These are phyloP conservation scores for Ophiothrix spiculata DNA, from an alignment of 35 echinoderm and acorn worm genomes.

Conservation along the genomic window DNA sequence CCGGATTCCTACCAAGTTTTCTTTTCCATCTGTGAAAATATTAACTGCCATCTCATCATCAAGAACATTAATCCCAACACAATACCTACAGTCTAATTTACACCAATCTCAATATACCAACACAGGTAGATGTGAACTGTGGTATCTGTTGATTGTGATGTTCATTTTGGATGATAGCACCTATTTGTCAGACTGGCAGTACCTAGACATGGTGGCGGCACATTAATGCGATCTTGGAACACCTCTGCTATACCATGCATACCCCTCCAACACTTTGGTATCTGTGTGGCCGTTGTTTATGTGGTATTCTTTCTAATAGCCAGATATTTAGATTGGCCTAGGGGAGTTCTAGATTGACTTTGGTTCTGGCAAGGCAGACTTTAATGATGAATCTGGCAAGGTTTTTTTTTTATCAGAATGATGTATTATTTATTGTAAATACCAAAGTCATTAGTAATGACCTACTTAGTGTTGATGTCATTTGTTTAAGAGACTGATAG, in stretches of 20 bases:
- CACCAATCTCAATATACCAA: background rate
- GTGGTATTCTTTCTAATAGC: background rate
- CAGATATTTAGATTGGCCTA: background rate
- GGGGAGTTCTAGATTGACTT: too few species aligned
- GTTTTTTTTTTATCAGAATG: too few species aligned
- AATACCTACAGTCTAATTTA: background rate
- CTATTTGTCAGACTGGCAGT: background rate
- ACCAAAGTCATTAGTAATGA: too few species aligned
- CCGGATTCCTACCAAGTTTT: background rate
- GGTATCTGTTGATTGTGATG: background rate
- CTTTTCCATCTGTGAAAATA: background rate
- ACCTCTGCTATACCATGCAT: background rate
- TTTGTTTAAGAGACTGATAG: background rate
- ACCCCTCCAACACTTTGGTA: background rate
- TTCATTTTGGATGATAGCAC: background rate
- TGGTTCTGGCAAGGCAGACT: too few species aligned
- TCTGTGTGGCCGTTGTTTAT: background rate
- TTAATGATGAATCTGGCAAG: too few species aligned
- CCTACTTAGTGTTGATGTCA: too few species aligned
- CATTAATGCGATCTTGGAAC: background rate
- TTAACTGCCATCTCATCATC: background rate
- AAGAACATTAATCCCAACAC: background rate
- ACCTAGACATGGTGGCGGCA: background rate
- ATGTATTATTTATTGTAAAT: too few species aligned
- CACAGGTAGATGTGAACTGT: background rate